Evolutionary conservation across 2,797 vertebrate species (phyloP).

Genomic region (Cynopterus sphinx): DNA sequence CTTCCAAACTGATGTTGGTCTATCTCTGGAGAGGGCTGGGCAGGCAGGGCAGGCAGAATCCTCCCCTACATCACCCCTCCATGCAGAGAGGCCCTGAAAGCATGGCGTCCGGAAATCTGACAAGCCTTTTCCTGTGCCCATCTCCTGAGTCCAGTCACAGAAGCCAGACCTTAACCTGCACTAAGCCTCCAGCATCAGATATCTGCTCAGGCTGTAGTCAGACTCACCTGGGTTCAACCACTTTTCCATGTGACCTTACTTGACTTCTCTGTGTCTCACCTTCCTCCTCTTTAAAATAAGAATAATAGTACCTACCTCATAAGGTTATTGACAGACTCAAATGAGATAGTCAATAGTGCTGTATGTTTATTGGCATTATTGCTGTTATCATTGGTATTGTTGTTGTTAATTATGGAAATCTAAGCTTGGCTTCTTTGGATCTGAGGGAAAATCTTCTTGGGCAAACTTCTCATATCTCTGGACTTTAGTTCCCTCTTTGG

Average conservation of each 20-base stretch:
- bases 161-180: not conserved
- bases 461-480: not conserved
- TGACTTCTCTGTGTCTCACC: not conserved
- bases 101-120: accelerated
- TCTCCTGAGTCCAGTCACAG: not conserved
- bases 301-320: not conserved
- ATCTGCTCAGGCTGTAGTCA: not conserved
- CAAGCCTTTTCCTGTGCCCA: no score
- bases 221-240: not conserved
- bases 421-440: not conserved
- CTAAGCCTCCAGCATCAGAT: not conserved
- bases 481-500: not conserved
- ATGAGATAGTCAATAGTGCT: not conserved
- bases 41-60: not conserved
- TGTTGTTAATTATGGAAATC: not conserved
- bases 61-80: not conserved
- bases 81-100: accelerated
- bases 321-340: not conserved
- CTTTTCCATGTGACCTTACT: not conserved
- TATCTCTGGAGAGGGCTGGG: not conserved
- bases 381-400: no score
- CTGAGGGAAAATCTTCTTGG: not conserved
- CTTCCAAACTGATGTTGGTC: constrained; percentile 41
- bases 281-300: not conserved
- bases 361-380: accelerated